Evolutionary conservation across 2,797 vertebrate genomes (phyloP), one percentile per base, ranked within the genome.

Genomic region (Chrosomus eos): DNA sequence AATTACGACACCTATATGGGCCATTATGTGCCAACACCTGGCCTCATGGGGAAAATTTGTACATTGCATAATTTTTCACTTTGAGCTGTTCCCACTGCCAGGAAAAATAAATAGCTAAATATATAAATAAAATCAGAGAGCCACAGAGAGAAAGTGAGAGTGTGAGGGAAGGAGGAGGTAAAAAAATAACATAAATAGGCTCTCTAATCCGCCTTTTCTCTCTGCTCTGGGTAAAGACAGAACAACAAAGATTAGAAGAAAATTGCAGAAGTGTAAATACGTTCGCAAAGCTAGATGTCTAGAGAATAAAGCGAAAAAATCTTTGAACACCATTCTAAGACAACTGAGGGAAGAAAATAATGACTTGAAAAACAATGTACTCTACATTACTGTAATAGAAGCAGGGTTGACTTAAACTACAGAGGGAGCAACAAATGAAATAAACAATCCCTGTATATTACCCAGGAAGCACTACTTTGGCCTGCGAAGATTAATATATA

Each of bases 1-100:
- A 89, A 90, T 90, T 88, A 89, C 87, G 82, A 76, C 76, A 86
- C 85, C 87, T 84, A 86, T 84, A 87, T 88, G 88, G 82, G 89
- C 86, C 82, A 90, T 89, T 90, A 88, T 88, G 83, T 86, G 76
- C 78, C 85, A 88, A 88, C 62, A 83, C 75, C 72, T 45, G 36
- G 80, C 84, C 90, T 81, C 88, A 36, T 45, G 88, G 82, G 89
- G 85, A 81, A 82, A 71, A 83, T 87, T 87, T 86, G 83, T 86
- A 84, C 80, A 88, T 89, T 88, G 72, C 79, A 73, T 88, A 77
- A 88, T 90, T 83, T 87, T 90, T 85, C 78, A 87, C 81, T 88
- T 67, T 14, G 72, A 87, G 71, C 51, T 74, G 82, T 81, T 81
- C 74, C 77, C 81, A 81, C 80, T 83, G 82, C 67, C 80, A 82